Evolutionary conservation across 2,113 vertebrate species (phyloP), one percentile per base, ranked within the genome.

Genomic region (Carollia perspicillata): DNA sequence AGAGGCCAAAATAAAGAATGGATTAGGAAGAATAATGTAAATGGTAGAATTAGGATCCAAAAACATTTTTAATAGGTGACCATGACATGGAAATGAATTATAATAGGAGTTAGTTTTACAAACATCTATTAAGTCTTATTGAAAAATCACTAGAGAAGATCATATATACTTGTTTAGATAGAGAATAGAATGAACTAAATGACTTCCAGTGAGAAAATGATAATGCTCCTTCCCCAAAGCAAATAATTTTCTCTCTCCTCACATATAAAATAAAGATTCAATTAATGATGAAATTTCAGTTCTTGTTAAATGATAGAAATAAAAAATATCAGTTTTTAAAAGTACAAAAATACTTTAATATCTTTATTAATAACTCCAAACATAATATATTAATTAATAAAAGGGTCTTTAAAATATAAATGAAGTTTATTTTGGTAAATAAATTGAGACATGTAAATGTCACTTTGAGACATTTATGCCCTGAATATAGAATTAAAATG

Each of bases 381-480:
- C 35, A 86, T 71, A 96, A 75, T 42, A 12, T 22, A 84, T 68
- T 85, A 68, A 97, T 83, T 66, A 87, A 83, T 88, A n/a, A 68
- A 97, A 95, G 86, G 0, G 58, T 95, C 69, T 96, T 72, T 93
- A 71, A 79, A 65, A 40, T 74, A 58, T 26, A 90, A 90, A 65
- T 60, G 35, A 51, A 30, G 42, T 85, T 95, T 8, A 78, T 3
- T 86, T 94, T 66, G 26, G 35, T 71, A 80, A 72, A 74, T 55
- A 47, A 83, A 60, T 81, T 93, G 58, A 51, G 86, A 95, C 91
- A 55, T 26, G 84, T 85, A 14, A 55, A 65, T 88, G 8, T 58
- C 9, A 18, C 74, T 90, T 80, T 75, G 84, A 35, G 90, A 88
- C 78, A 95, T 90, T 88, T 90, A 47, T 49, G 69, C 11, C 42